phyloP scores from a whole-genome alignment of 2,113 vertebrate genomes.

The Ailuropoda melanoleuca region DNA sequence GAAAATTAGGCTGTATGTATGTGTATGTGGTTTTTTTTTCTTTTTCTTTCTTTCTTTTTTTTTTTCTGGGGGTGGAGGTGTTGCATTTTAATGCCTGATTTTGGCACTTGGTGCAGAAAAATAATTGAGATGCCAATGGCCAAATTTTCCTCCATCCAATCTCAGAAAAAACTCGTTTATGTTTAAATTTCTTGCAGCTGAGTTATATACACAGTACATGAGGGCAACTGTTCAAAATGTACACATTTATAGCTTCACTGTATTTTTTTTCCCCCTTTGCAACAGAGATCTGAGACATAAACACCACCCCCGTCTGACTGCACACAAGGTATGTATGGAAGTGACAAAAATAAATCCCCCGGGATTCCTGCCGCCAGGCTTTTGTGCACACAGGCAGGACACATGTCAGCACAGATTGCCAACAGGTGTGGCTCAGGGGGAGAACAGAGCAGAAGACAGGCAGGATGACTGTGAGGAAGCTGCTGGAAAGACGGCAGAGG shows the following conservation, averaged over 20 bases:
- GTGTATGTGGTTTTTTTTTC: background rate
- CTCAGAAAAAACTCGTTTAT: conserved; percentile 38
- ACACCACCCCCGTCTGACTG: conserved; percentile 41
- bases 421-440: conserved; percentile 18
- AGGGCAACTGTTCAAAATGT: conserved; percentile 44
- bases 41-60: background rate
- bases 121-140: conserved; percentile 42
- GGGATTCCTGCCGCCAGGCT: conserved; percentile 26
- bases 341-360: background rate
- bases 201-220: conserved; percentile 37
- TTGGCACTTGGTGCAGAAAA: conserved; percentile 60
- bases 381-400: background rate
- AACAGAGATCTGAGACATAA: conserved; percentile 53
- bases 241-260: conserved; percentile 41
- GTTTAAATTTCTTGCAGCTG: conserved; percentile 45
- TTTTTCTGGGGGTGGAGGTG: background rate
- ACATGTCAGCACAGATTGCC: background rate
- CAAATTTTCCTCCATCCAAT: conserved; percentile 57
- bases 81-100: conserved; percentile 50
- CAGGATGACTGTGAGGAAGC: background rate
- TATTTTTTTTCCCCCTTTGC: conserved; percentile 28
- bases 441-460: background rate
- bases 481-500: background rate
- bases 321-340: conserved; percentile 52
- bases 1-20: background rate